A percentile compares a stretch with the other conserved stretches of the same genome.
Evolutionary conservation across 2,113 vertebrate species (phyloP).

Genomic region (Phrynosoma blainvillii): DNA sequence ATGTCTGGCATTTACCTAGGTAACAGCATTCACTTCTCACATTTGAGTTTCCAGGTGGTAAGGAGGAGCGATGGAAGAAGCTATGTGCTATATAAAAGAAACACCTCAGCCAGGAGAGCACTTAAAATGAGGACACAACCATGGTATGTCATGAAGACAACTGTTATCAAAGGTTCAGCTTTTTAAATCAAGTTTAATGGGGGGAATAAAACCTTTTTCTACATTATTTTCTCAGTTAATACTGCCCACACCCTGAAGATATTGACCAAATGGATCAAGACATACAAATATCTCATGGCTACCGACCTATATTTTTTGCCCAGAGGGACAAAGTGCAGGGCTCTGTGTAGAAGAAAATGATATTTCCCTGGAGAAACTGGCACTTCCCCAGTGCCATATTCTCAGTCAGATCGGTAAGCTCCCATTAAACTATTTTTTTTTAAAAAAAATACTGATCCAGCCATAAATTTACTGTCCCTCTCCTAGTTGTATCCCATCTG

Average conservation of each 20-base stretch:
- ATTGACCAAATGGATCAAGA: no score
- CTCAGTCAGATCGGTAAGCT: background rate
- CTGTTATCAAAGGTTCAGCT: no score
- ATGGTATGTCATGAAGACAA: background rate
- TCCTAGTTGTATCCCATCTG: background rate
- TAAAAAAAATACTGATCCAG: background rate
- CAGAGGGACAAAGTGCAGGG: background rate
- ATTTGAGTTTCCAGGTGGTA: background rate
- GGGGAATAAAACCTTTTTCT: no score
- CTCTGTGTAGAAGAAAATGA: background rate
- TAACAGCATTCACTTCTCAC: conserved; percentile 6
- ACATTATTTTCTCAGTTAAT: no score
- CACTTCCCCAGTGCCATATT: background rate
- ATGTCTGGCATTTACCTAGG: background rate
- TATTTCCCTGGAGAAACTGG: background rate
- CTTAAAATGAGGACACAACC: background rate
- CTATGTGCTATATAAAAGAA: background rate
- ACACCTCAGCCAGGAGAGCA: no score
- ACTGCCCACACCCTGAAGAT: no score
- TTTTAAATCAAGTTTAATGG: no score
- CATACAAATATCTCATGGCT: no score
- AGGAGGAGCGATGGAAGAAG: background rate
- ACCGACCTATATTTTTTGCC: no score
- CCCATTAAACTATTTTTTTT: no score
- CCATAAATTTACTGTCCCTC: background rate